Percentiles rank a stretch among this genome's conserved stretches.
phyloP scores from a whole-genome alignment of 2,797 vertebrate species.

The Synanceia verrucosa region DNA sequence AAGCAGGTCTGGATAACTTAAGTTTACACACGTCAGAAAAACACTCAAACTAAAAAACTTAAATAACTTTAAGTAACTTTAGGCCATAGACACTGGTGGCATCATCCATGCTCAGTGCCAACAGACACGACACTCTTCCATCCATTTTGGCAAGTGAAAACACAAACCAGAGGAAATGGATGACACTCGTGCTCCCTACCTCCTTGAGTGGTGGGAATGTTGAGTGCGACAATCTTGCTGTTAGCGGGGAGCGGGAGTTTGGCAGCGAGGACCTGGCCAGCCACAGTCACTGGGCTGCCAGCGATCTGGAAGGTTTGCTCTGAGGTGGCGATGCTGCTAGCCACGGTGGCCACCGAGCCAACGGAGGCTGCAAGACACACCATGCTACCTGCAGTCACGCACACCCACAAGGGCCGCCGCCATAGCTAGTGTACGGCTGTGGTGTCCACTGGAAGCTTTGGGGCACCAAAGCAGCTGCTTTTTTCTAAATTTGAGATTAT shows the following conservation, averaged over 20 bases:
- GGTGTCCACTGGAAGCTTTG: slow-evolving; percentile 63
- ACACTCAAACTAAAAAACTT: background rate
- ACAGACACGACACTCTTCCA: slow-evolving; percentile 24
- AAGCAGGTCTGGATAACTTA: background rate
- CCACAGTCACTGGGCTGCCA: slow-evolving; percentile 90
- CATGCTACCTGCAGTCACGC: slow-evolving; percentile 72
- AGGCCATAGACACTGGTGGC: background rate
- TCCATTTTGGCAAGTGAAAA: slow-evolving; percentile 34
- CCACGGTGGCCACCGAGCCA: slow-evolving; percentile 88
- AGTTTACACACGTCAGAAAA: background rate
- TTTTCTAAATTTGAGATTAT: background rate
- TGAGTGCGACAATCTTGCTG: slow-evolving; percentile 97
- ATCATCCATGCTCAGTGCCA: slow-evolving; percentile 28
- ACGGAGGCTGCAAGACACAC: slow-evolving; percentile 87
- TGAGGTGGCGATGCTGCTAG: slow-evolving; percentile 85
- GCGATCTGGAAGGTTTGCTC: slow-evolving; percentile 95
- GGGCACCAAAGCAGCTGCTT: slow-evolving; percentile 1
- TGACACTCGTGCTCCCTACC: slow-evolving; percentile 83
- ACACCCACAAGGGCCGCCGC: slow-evolving; percentile 36
- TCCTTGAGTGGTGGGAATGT: slow-evolving; percentile 93
- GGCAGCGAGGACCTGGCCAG: slow-evolving; percentile 91
- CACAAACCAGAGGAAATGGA: slow-evolving; percentile 55
- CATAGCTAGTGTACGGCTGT: slow-evolving; percentile 58
- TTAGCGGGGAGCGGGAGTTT: slow-evolving; percentile 95
- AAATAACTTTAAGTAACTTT: background rate